Evolutionary conservation across 2,888 invertebrate species (phyloP), one percentile per base, ranked within the genome.

Genomic region (Pristionchus entomophagus): DNA sequence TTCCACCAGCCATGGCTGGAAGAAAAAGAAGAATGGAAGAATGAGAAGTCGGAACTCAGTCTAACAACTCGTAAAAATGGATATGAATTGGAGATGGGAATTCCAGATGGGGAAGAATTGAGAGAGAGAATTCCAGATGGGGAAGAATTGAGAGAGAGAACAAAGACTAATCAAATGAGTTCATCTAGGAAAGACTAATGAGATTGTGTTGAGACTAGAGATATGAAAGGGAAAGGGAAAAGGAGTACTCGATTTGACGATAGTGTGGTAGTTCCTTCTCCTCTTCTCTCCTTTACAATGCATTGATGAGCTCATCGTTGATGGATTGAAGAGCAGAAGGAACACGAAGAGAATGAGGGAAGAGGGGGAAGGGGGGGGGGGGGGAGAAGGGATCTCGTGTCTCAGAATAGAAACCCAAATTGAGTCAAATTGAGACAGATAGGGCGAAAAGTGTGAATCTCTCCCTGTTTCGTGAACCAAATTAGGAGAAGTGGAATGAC

Each of bases 1-100:
- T 85, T 73, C 90, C 90, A 12, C 89, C 89, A 6, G 87, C 86
- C 82, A 82, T 82, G 19, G 82, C 82, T 82, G 45, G 59, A 82
- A 82, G 51, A 35, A 29, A n/a, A 51, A 49, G 49, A 51, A 8
- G 6, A 32, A 80, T 22, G 80, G 26, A 38, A 26, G 77, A 22
- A 45, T 51, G 53, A 53, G 32, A 49, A 51, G 35, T 8, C 19
- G 51, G 45, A 51, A 80, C 32, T 35, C 65, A 59, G 29, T 17
- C 59, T 29, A 12, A 22, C 65, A 26, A 45, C 73, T 65, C n/a
- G 73, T 73, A 73, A 73, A 69, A 73, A 65, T 3, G 41, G 41
- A 73, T 73, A 73, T 73, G 73, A 73, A 73, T 73, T 73, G 14
- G 73, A 45, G 26, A 73, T 73, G 73, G n/a, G n/a, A 45, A 22